Evolutionary conservation across 2,113 vertebrate genomes (phyloP), one percentile per base, ranked within the genome.

Genomic region (Syngnathus floridae): DNA sequence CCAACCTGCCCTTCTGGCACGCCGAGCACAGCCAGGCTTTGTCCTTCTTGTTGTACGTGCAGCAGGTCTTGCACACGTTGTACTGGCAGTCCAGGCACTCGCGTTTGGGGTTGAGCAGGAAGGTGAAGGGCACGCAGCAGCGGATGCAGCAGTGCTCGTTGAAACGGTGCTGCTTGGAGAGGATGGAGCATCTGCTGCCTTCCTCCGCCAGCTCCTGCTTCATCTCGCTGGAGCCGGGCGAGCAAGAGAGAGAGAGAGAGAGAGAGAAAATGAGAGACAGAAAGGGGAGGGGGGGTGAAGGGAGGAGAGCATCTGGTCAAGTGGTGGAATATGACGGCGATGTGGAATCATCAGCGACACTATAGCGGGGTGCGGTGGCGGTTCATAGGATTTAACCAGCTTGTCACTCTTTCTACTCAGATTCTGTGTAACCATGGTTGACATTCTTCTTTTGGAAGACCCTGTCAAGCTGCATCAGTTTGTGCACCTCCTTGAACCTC

Each of bases 71-170:
- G 90, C 96, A 99, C 83, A 98, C 90, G 73, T 95, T 96, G 90
- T 93, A 99, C 74, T 90, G 92, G 88, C 97, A 99, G 74, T 98
- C 94, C 37, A 92, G 89, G 49, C 97, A 99, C 64, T 82, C 91
- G 22, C 93, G 91, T 82, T 93, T 94, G 76, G 93, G 93, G 87
- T 98, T 98, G 88, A 98, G 89, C 19, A 99, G 93, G 81, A 97
- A 98, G 5, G 94, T 94, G 91, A 99, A 98, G 70, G 96, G 94
- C 3, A 91, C 76, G 49, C 96, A 99, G 88, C 97, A 99, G 79
- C 95, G 94, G 88, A 99, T 99, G 73, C 97, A 99, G 90, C 96
- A 98, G 83, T 91, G 94, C 80, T 98, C 92, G 7, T 96, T 94
- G 79, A 99, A 99, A 82, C 93, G 93, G 70, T 91, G 91, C 87